Base-by-base conservation (phyloP, 2,797 vertebrate species). In the Tenualosa thibaudeaui region DNA sequence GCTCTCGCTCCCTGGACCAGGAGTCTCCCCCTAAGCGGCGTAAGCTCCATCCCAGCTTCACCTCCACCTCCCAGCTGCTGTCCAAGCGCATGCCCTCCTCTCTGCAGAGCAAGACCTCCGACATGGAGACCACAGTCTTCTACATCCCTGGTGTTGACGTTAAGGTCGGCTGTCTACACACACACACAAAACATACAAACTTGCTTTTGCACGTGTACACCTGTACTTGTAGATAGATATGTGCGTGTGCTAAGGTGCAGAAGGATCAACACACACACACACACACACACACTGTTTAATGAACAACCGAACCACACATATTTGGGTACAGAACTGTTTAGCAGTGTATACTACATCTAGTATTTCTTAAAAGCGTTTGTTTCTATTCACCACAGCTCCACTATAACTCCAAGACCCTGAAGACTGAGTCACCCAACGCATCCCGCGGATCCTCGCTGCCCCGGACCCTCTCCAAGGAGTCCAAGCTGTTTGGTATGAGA, bases 121-220 rank as follows among this genome's bases (percentile, higher is more conserved):
- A 99, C 92, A 93, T 97, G 86, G 98, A 99, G 92, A 99, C 97
- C 85, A 99, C 98, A 4, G 96, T 99, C 49, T 99, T 99, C 89
- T 99, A 99, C 91, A 99, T 99, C 93, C 98, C 98, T 88, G 98
- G 98, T 86, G 98, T 99, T 58, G 98, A 99, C 83, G 98, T 99
- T 50, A 99, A 99, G 97, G 98, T 99, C 93, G 56, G 88, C 13
- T 60, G 51, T 37, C 0, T 37, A 81, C 91, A 26, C 46, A 68
- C 65, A 86, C 4, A 40, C 31, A 46, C 26, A 17, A 13, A 84
- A 31, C 31, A 31, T 31, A 31, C 31, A 31, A 31, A 31, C 31
- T 31, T 31, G 31, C 31, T 0, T 31, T 31, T 31, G 31, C 31
- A 31, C 31, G 31, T 31, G 31, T 31, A 31, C 31, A 31, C 31